phyloP scores from a whole-genome alignment of 2,113 vertebrate species.

The Ahaetulla prasina region DNA sequence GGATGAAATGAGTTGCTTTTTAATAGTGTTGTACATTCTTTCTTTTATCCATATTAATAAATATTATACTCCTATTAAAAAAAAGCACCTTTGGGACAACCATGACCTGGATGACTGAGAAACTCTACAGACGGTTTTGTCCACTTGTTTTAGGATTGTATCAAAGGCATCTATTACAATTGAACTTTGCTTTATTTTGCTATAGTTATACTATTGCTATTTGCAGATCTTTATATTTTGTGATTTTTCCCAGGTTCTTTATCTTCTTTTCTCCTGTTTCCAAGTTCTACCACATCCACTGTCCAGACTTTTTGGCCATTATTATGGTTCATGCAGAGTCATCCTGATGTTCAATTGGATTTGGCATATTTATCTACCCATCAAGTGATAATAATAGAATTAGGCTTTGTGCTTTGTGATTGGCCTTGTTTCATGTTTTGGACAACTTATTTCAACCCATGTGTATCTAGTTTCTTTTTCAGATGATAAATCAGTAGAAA shows the following conservation, averaged over 20 bases:
- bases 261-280: not conserved
- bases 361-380: not conserved
- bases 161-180: not conserved
- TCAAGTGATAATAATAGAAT: conserved; percentile 19
- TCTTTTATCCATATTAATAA: conserved; percentile 15
- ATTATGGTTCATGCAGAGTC: not conserved
- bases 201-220: not conserved
- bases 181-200: not conserved
- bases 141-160: too few relatives aligned
- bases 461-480: not conserved
- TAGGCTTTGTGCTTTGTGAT: not conserved
- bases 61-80: not conserved
- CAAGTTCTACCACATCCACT: not conserved
- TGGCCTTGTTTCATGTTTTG: not conserved
- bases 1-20: not conserved
- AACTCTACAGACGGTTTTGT: too few relatives aligned
- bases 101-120: too few relatives aligned
- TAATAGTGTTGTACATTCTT: not conserved
- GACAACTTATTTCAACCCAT: conserved; percentile 2
- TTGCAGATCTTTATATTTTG: not conserved
- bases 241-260: not conserved
- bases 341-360: not conserved
- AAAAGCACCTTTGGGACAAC: too few relatives aligned
- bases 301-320: not conserved
- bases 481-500: conserved; percentile 27